Evolutionary conservation across 2,113 vertebrate genomes (phyloP), one percentile per base, ranked within the genome.

Genomic region (Melanerpes formicivorus): DNA sequence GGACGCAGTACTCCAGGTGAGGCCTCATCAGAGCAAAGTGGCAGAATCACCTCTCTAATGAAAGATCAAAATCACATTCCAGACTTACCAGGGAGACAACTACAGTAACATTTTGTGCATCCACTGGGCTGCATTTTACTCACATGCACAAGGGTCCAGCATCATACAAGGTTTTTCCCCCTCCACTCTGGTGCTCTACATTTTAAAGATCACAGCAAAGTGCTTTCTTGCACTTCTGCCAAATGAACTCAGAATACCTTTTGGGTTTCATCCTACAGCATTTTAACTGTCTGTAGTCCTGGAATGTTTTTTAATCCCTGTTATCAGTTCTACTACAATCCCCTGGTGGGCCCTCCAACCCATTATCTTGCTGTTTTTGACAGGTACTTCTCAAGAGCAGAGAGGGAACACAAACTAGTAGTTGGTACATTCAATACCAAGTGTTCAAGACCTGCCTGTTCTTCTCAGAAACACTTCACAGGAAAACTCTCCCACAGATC

Each of bases 31-130:
- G 22, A 52, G 21, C 22, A 52, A 50, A 50, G 22, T 52, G 48
- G 48, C 21, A 50, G 48, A 50, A 22, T 23, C 10, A 50, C 48
- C 48, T 50, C 48, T 50, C 21, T 11, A 50, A 22, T 50, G 66
- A 92, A 88, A 90, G 94, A 95, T 92, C 92, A 93, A 3, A 16
- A 91, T 84, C 77, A 65, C 80, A 88, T 76, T 91, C 89, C 84
- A 92, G 75, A 29, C 69, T 67, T 80, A 75, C 80, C 84, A 81
- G 21, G 23, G 71, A 95, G 86, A 90, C 0, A 91, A 84, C 86
- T 85, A 62, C 42, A 84, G 25, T 27, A 88, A 92, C 85, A 82
- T 80, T 93, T 74, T 74, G 34, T 89, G 44, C 67, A 71, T 67
- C 92, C 18, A 60, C 5, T 58, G 30, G 32, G 26, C 30, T 63